phyloP scores from a whole-genome alignment of 2,113 vertebrate species.

The Cathartes aura region DNA sequence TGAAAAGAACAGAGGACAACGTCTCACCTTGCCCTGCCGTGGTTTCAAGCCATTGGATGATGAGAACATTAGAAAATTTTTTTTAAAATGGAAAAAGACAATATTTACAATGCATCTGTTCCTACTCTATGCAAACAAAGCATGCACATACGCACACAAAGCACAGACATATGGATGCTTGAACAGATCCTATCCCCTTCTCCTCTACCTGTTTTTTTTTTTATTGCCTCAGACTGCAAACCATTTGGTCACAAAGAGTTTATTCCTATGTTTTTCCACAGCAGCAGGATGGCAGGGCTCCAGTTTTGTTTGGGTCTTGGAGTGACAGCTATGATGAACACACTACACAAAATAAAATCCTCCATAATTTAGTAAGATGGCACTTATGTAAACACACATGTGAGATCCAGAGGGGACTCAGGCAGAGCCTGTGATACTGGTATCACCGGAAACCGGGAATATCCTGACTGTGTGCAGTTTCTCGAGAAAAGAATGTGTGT shows the following conservation, averaged over 20 bases:
- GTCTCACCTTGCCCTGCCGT: neutral
- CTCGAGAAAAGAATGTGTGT: neutral
- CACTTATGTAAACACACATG: neutral
- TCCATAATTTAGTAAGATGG: neutral
- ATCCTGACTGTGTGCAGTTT: neutral
- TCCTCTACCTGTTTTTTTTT: neutral
- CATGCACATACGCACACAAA: neutral
- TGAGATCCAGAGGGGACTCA: neutral
- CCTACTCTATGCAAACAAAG: neutral
- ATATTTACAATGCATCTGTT: neutral
- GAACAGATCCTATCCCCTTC: neutral
- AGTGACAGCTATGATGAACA: neutral
- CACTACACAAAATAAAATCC: neutral
- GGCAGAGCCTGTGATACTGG: neutral
- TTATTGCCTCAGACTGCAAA: neutral
- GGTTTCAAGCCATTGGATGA: neutral
- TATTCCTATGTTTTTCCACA: neutral
- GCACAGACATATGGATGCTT: neutral
- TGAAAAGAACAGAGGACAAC: neutral
- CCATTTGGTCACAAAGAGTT: neutral
- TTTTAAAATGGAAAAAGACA: neutral
- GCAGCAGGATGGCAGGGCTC: neutral
- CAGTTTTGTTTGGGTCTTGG: neutral
- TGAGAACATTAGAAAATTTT: neutral
- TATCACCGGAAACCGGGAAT: neutral